Evolutionary conservation across 2,888 invertebrate species (phyloP), one percentile per base, ranked within the genome.

Genomic region (Pecten maximus): DNA sequence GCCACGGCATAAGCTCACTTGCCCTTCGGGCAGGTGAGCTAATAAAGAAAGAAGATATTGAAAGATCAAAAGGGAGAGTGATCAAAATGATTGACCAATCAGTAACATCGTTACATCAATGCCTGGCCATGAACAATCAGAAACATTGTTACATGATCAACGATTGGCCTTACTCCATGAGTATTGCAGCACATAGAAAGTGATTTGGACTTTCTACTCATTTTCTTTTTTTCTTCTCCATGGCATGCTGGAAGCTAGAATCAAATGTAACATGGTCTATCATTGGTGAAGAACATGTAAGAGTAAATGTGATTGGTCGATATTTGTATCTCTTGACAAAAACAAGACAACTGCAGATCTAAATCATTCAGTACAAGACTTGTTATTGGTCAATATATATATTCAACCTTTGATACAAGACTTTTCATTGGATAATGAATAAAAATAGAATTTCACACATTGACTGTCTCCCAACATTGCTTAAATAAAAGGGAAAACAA

Each of bases 131-230:
- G 12, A 44, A 6, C 44, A 44, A 44, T 44, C 44, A 44, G 12
- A 44, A 10, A 74, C 35, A 74, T 23, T 74, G 8, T 35, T 28
- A 74, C n/a, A n/a, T 28, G 2, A 54, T 28, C 10, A 35, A 74
- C 3, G 28, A 0, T 74, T 28, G 28, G 74, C 35, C 74, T 74
- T 74, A 74, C 74, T 35, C 74, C 74, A 74, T 74, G 74, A 74
- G 74, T 74, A 74, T 74, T 74, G 74, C 74, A 74, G 74, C 74
- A 74, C 74, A 74, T 74, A 10, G 74, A 74, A 74, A 23, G 74
- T 74, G 28, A 28, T 74, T 74, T 74, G 10, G 74, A 74, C 74
- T 74, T 74, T 74, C 74, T 74, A 74, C 74, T 74, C 74, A 74
- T 28, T 35, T 74, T 15, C 74, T 74, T 10, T 74, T 23, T 74